Conservation (phyloP, 2,888 invertebrate genomes). For the Chironomus tentans region DNA sequence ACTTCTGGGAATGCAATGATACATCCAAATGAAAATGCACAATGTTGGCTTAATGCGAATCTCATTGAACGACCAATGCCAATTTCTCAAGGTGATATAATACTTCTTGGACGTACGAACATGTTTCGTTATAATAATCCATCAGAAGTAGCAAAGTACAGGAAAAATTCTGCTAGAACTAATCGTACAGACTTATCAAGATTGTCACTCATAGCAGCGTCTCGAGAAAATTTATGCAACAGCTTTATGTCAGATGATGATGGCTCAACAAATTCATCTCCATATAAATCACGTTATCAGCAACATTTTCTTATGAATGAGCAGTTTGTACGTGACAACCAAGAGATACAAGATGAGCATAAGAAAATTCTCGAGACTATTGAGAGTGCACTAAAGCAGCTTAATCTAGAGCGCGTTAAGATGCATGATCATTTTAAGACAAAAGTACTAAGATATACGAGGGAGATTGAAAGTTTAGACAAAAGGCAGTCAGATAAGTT, state of each 20-base stretch:
- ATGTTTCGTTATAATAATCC: conserved; percentile 87
- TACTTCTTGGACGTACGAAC: conserved; percentile 66
- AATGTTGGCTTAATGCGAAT: conserved; percentile 76
- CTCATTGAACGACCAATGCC: conserved; percentile 67
- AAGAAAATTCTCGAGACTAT: conserved; percentile 57
- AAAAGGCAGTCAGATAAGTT: conserved; percentile 47
- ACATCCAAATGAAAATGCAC: conserved; percentile 59
- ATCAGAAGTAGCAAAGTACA: conserved; percentile 73
- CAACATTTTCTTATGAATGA: conserved; percentile 40
- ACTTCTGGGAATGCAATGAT: conserved; percentile 64
- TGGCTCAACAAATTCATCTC: conserved; percentile 31
- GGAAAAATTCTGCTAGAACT: conserved; percentile 59
- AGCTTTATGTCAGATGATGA: conserved; percentile 30
- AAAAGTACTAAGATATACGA: conserved; percentile 41
- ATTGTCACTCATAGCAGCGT: conserved; percentile 66
- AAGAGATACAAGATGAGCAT: conserved; percentile 53
- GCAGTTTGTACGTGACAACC: conserved; percentile 46
- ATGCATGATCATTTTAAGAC: conserved; percentile 43
- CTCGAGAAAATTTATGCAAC: conserved; percentile 54
- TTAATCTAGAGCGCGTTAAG: conserved; percentile 43
- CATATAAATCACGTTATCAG: conserved; percentile 36
- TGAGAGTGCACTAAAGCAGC: conserved; percentile 59
- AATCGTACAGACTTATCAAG: conserved; percentile 69
- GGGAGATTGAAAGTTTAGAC: conserved; percentile 44
- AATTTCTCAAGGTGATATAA: conserved; percentile 72